These are phyloP conservation scores for Hyppa rectilinea DNA, from an alignment of 2,888 invertebrate species.

Conservation along the genomic window DNA sequence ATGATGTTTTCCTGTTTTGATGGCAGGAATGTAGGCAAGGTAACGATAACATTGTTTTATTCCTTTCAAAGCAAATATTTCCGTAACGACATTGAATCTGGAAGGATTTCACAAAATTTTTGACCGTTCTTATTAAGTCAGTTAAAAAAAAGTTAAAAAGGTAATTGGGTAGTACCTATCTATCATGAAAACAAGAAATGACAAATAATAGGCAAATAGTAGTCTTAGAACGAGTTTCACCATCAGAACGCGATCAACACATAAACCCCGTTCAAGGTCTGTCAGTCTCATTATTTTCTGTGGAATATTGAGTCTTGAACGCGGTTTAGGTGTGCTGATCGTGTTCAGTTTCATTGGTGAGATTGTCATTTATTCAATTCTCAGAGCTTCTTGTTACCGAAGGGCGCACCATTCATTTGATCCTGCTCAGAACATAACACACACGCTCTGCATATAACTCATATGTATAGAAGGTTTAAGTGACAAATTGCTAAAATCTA, in stretches of 20 bases:
- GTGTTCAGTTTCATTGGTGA: too few species aligned
- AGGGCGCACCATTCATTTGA: neutral
- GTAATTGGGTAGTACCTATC: neutral
- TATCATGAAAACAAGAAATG: neutral
- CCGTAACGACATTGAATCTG: neutral
- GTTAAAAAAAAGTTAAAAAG: too few species aligned
- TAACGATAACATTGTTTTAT: neutral
- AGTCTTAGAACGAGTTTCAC: too few species aligned
- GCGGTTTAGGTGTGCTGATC: too few species aligned
- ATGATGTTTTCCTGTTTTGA: conserved; percentile 51
- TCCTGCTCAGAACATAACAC: neutral
- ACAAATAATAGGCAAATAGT: neutral
- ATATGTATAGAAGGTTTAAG: neutral
- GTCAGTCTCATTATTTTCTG: too few species aligned
- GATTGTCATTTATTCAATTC: neutral
- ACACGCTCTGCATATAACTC: too few species aligned
- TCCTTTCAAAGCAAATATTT: neutral
- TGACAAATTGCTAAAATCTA: neutral
- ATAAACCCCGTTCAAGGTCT: too few species aligned
- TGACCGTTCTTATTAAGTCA: too few species aligned
- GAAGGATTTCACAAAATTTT: neutral
- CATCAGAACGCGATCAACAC: too few species aligned
- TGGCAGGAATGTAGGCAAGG: conserved; percentile 16
- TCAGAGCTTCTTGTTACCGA: neutral
- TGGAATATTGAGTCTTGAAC: too few species aligned